Evolutionary conservation across 2,797 vertebrate genomes (phyloP), one percentile per base, ranked within the genome.

Genomic region (Halcyon badia): DNA sequence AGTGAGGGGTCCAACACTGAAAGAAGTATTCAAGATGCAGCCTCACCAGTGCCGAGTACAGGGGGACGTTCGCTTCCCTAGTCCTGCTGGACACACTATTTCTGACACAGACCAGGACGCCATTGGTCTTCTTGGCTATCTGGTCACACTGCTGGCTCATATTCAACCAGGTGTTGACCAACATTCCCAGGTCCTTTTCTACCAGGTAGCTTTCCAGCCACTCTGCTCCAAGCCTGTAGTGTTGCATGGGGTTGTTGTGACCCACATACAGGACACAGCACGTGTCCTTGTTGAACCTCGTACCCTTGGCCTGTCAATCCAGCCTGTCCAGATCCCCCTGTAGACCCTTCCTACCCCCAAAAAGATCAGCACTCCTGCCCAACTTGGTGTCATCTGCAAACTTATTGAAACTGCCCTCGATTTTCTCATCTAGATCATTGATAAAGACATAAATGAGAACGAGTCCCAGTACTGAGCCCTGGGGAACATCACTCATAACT

Each of bases 251-350:
- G 17, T 24, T 52, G 9, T 62, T 77, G 24, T 48, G 25, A 33
- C 54, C 7, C 16, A 39, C 8, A 5, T 22, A 35, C 14, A 82
- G 20, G 54, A 62, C 4, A 1, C 0, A 0, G 25, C 37, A 12
- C 7, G 24, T 68, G 12, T 9, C 31, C 7, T n/a, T 66, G 9
- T 37, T 91, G 19, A 72, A 24, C 12, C 17, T 64, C 33, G 21
- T 42, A 21, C 8, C 5, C 1, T 0, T 78, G 39, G 26, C 21
- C 6, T 28, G 58, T 70, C 0, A 0, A 56, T 26, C 51, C 62
- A 56, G 52, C 18, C 54, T 33, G 42, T 42, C 49, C 48, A 58
- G 42, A 76, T 19, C 3, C 33, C 48, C 52, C 54, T 58, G 41
- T 41, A 84, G 31, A 30, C 7, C 62, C 37, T 56, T 42, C 20